Percentiles rank a stretch among this genome's conserved stretches.
Evolutionary conservation across 2,797 vertebrate genomes (phyloP).

Genomic region (Crocidura indochinensis): DNA sequence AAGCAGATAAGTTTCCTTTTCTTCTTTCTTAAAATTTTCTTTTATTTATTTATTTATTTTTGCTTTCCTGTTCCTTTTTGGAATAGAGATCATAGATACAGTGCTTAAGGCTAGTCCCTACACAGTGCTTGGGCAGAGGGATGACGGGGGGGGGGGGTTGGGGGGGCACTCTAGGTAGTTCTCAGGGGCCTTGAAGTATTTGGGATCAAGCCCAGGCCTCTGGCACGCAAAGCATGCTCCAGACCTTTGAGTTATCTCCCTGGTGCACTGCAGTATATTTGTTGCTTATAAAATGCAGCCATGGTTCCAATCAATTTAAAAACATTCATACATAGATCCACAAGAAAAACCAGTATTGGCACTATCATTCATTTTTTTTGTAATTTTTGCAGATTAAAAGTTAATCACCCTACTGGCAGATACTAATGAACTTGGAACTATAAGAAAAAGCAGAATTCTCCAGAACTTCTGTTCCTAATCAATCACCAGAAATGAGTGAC

Average conservation of each 20-base stretch:
- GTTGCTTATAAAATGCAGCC: slow-evolving; percentile 38
- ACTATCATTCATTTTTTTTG: slow-evolving; percentile 39
- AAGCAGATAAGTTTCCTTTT: background rate
- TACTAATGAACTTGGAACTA: slow-evolving; percentile 88
- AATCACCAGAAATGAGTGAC: slow-evolving; percentile 97
- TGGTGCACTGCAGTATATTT: background rate
- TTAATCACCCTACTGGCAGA: slow-evolving; percentile 72
- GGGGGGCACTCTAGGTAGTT: too few species aligned
- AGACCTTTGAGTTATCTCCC: too few species aligned
- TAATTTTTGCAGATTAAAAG: slow-evolving; percentile 58
- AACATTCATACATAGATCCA: slow-evolving; percentile 32
- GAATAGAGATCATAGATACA: too few species aligned
- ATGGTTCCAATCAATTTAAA: slow-evolving; percentile 51
- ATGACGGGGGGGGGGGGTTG: too few species aligned
- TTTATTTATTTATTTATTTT: background rate
- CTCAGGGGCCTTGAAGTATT: too few species aligned
- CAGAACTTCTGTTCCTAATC: slow-evolving; percentile 96
- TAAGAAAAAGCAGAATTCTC: slow-evolving; percentile 88
- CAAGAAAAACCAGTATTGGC: slow-evolving; percentile 7
- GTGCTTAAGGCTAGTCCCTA: too few species aligned
- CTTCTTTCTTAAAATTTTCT: too few species aligned
- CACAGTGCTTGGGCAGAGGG: too few species aligned
- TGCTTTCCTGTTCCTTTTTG: too few species aligned
- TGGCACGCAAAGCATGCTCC: too few species aligned
- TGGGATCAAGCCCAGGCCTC: too few species aligned